Evolutionary conservation across 2,888 invertebrate genomes (phyloP), one percentile per base, ranked within the genome.

Genomic region (Tolmerus cingulatus): DNA sequence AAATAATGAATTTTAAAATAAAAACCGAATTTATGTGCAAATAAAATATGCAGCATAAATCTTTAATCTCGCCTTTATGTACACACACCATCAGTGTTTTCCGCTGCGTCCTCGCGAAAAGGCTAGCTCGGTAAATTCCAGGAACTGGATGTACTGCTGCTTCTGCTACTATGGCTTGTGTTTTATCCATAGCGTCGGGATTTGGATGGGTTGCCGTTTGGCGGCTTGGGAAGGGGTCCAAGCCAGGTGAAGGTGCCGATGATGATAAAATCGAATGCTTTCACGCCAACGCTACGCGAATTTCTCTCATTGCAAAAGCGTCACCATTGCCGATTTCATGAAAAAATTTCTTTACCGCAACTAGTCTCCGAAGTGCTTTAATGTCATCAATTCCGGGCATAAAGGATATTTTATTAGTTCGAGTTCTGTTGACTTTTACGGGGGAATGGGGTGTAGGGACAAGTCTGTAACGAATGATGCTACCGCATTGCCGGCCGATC

Each of bases 1-100:
- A 91, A 91, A 91, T 91, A 91, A 91, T 91, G 91, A 91, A 91
- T 91, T 91, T 89, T 87, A 79, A 88, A 88, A 86, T 86, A 88
- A 87, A 88, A 88, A 87, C 84, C 74, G 77, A 87, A 88, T 88
- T 88, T 88, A 88, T 88, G 85, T 78, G 57, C 46, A 51, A 88
- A 87, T 88, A 87, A 88, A 88, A 88, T 88, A 88, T 88, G 87
- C 87, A 88, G 84, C 77, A 88, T 88, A 88, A 88, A 88, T 88
- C 88, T 87, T 88, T 88, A 88, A 88, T 88, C 87, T 82, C 88
- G 30, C 74, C 46, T 85, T 74, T 85, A 46, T 85, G 74, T 85
- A 85, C 74, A 87, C 89, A 55, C 88, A 88, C 89, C 57, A 85
- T 85, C 85, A 85, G 19, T 74, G 37, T 40, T 85, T 46, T 5